A percentile compares a stretch with the other conserved stretches of the same genome.
Evolutionary conservation across 2,113 vertebrate species (phyloP).

Genomic region (Pontoporia blainvillei): DNA sequence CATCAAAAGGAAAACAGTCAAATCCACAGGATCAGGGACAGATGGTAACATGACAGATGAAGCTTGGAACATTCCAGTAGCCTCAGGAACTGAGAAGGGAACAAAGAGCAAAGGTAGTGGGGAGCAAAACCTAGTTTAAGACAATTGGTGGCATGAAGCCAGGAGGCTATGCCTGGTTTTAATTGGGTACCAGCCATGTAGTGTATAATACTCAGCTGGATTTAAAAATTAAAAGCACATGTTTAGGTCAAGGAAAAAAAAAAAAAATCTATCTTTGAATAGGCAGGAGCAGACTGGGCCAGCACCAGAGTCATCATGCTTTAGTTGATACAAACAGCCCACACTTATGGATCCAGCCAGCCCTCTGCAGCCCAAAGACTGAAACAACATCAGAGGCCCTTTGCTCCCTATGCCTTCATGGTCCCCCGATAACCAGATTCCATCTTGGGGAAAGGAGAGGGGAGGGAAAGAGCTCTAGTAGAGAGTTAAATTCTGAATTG

Average conservation of each 20-base stretch:
- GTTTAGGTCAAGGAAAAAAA: neutral
- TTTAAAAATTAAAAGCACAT: neutral
- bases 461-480: neutral
- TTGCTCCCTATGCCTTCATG: fast-evolving
- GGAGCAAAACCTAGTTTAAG: neutral
- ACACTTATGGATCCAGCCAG: neutral
- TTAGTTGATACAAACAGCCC: neutral
- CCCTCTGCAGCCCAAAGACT: neutral
- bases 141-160: neutral
- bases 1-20: neutral
- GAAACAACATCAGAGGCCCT: neutral
- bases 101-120: neutral
- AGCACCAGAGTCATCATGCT: neutral
- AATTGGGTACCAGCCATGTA: too few relatives aligned
- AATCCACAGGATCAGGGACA: neutral
- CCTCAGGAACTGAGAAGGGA: neutral
- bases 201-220: neutral
- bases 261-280: neutral
- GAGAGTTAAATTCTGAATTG: neutral
- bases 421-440: neutral
- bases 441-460: neutral
- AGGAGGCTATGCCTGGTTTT: neutral
- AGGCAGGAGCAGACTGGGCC: neutral
- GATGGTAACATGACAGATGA: neutral
- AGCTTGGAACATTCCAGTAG: too few relatives aligned